phyloP scores from a whole-genome alignment of 2,888 invertebrate genomes.

The Sphaerophoria rueppellii region DNA sequence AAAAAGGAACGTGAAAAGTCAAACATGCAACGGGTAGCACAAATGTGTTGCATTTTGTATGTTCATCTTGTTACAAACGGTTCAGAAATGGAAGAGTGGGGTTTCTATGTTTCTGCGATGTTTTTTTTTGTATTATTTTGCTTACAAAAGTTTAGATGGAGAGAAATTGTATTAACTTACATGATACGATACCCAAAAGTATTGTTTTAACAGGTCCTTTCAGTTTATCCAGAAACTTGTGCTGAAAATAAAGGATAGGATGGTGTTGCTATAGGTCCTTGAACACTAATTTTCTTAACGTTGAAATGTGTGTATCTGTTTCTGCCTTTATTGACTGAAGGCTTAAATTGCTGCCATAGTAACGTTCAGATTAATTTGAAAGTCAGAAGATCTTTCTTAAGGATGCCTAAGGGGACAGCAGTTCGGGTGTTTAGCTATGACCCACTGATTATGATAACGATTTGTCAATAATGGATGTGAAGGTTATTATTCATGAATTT shows the following conservation, averaged over 20 bases:
- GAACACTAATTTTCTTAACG: neutral
- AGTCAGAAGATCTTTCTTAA: neutral
- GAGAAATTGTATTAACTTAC: neutral
- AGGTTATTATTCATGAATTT: neutral
- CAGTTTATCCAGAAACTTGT: neutral
- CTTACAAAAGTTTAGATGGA: slow-evolving; percentile 1
- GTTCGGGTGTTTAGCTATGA: neutral
- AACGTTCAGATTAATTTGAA: slow-evolving; percentile 13
- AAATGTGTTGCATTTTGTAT: slow-evolving; percentile 8
- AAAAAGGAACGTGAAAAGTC: neutral
- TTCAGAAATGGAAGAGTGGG: neutral
- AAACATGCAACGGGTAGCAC: neutral
- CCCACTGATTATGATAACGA: neutral
- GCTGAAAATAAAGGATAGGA: neutral
- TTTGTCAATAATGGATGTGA: neutral
- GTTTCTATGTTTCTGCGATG: slow-evolving; percentile 27
- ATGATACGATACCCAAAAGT: neutral
- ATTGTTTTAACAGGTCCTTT: slow-evolving; percentile 4
- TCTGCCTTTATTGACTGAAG: neutral
- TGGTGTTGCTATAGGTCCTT: neutral
- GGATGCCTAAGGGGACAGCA: neutral
- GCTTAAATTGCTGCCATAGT: neutral
- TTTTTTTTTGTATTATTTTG: neutral
- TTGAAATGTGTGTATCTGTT: neutral
- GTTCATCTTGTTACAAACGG: neutral